Base-by-base conservation (phyloP, 1,140 invertebrate genomes). In the Batillaria attramentaria region DNA sequence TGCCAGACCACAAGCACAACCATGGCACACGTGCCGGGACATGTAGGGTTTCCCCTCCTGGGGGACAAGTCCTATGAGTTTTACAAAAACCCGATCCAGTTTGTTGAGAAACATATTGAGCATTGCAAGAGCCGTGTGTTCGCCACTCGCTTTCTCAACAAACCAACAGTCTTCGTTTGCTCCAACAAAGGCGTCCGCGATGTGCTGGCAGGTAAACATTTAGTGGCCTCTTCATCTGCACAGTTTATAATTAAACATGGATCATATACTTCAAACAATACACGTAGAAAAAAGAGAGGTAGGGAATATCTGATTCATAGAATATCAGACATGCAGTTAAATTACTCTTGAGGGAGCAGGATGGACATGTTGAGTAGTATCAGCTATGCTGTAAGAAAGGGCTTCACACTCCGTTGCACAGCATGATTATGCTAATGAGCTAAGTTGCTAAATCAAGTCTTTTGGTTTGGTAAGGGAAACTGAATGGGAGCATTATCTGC, bases 11-110 rank as follows among this genome's bases (percentile, higher is more conserved):
- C n/a, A n/a, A n/a, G n/a, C n/a, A n/a, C n/a, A n/a, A 62, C 24
- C 46, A 73, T 75, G 73, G 73, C 73, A 8, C 81, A 77, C 46
- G 77, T 87, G 28, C 87, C 87, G 68, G 87, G 87, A 43, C 79
- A 78, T 20, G 84, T 83, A 13, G 86, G 86, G 16, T 82, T 84
- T 66, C 86, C 86, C 35, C 33, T 88, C 20, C 31, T 89, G 66
- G 87, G 87, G 43, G 87, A 89, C 81, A 87, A 84, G 66, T 89
- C 87, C 0, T 79, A 81, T 73, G 86, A 87, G 28, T 89, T 87
- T 74, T 87, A 87, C 79, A 85, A 82, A 62, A 83, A 89, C 78
- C 86, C 87, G 16, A 65, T 85, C 6, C 79, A 82, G 66, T 89
- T 89, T 82, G 65, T 84, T 18, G 24, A 81, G 20, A 87, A 87